Base-by-base conservation (phyloP, 2,797 vertebrate genomes). In the Oreochromis grahami region DNA sequence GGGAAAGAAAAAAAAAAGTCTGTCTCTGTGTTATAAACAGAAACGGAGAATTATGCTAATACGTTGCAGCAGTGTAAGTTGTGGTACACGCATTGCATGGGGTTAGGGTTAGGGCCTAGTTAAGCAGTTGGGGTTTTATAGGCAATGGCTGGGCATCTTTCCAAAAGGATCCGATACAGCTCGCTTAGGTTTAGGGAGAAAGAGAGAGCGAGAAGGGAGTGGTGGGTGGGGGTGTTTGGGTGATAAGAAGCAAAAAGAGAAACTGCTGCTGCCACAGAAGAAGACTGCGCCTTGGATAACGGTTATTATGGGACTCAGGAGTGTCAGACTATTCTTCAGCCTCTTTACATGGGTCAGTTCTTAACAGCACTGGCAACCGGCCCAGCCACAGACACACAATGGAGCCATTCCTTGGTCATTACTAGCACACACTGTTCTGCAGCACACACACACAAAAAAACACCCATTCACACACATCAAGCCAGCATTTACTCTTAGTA, bases 321-420 rank as follows among this genome's bases (percentile, higher is more conserved):
- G 86, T 90, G 88, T 90, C 84, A 76, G 58, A 78, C 86, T 88
- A 84, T 90, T 93, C 81, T 90, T 89, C 72, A 86, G 79, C 87
- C 87, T 93, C 87, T 87, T 93, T 82, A 85, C 74, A 84, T 85
- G 89, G 92, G 85, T 93, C 88, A 93, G 88, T 95, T 93, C 89
- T 90, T 91, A 86, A 86, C 85, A 90, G 86, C 79, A 80, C 77
- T 92, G 89, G 90, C 88, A 90, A 83, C 78, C 15, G 79, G 84
- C 87, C 89, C 87, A 83, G 89, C 83, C 82, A 79, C 83, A 84
- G 79, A 88, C 86, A 82, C 86, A 95, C 91, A 95, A 92, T 92
- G 83, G 83, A 93, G 77, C 80, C 87, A 90, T 89, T 91, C 86
- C 87, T 91, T 78, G 70, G 82, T 88, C 92, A 92, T 91, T 90